These are phyloP conservation scores for Chiloscyllium plagiosum DNA, from an alignment of 2,113 vertebrate species.

Conservation along the genomic window DNA sequence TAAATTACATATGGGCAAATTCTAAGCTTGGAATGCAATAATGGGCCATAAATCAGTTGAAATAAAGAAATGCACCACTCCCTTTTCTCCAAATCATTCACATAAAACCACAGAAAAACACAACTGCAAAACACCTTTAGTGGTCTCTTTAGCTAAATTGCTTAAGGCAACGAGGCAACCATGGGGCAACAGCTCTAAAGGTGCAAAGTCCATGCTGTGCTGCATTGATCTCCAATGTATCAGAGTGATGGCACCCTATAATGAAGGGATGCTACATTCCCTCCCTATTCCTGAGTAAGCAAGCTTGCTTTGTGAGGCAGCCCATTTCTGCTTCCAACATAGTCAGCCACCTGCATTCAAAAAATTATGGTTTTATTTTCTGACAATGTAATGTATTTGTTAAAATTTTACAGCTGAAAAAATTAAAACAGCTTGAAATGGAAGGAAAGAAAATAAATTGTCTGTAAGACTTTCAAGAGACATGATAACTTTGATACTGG, in stretches of 20 bases:
- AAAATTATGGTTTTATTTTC: not conserved
- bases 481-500: not conserved
- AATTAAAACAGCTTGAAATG: not conserved
- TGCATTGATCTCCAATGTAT: not conserved
- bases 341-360: not conserved
- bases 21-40: not conserved
- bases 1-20: not conserved
- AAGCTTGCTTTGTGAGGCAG: not conserved
- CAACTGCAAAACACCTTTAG: not conserved
- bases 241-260: not conserved
- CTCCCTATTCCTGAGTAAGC: not conserved
- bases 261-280: not conserved
- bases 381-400: not conserved
- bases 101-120: not conserved
- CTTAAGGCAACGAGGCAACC: not conserved
- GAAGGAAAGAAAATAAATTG: not conserved
- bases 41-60: not conserved
- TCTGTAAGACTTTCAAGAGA: not conserved
- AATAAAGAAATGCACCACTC: not conserved
- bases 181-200: not conserved
- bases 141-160: not conserved
- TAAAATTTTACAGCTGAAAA: not conserved
- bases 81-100: not conserved
- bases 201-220: not conserved
- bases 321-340: not conserved